Base-by-base conservation (phyloP, 2,888 invertebrate genomes). In the Sinelater perroti region DNA sequence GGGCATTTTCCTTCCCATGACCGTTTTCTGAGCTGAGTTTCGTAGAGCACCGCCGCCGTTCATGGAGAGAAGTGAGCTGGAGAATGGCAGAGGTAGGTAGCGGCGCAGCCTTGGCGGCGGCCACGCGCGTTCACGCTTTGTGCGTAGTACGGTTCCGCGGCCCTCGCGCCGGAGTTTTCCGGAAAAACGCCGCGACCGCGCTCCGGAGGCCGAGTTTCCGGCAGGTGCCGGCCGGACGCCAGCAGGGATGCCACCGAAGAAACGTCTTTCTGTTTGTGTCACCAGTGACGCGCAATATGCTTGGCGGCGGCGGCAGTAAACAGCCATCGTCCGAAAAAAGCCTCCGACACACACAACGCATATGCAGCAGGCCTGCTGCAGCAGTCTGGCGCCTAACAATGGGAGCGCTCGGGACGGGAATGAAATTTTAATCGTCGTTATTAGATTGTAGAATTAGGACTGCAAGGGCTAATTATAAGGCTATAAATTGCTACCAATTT, bases 71-170 rank as follows among this genome's bases (percentile, higher is more conserved):
- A 59, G 53, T 31, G 66, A 68, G 55, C 53, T 68, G 61, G 69
- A 70, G 63, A 71, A 73, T 67, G 72, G 70, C 54, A 69, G 67
- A 71, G 72, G 74, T 74, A 65, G 64, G 71, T n/a, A n/a, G n/a
- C n/a, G n/a, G n/a, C n/a, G n/a, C n/a, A n/a, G n/a, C n/a, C n/a
- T n/a, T n/a, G n/a, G n/a, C n/a, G n/a, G n/a, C n/a, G n/a, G n/a
- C n/a, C n/a, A n/a, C n/a, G n/a, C n/a, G n/a, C n/a, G n/a, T n/a
- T n/a, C n/a, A n/a, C n/a, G 30, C 33, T 10, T 57, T 50, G 26
- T 54, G 55, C 59, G 59, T 50, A 59, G 59, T 59, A n/a, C n/a
- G n/a, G n/a, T n/a, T n/a, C n/a, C n/a, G n/a, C n/a, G n/a, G n/a
- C n/a, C n/a, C n/a, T n/a, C n/a, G n/a, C n/a, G n/a, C n/a, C n/a